phyloP scores from a whole-genome alignment of 1,140 invertebrate species.

The Druon quercuslanigerum region DNA sequence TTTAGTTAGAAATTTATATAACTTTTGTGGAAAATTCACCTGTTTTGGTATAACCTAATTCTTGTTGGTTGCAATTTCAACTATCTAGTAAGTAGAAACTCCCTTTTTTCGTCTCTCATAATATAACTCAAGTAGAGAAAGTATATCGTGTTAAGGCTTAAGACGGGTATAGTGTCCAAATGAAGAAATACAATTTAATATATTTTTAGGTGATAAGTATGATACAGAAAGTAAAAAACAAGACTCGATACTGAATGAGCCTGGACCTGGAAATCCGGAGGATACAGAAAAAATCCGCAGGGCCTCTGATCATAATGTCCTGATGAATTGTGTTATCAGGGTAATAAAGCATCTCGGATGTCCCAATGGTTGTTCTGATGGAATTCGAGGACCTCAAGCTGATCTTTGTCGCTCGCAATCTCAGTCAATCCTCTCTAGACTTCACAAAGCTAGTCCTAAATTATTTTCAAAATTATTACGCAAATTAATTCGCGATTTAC shows the following conservation, averaged over 20 bases:
- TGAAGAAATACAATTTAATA: neutral
- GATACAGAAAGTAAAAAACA: constrained; percentile 75
- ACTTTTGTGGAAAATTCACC: no score
- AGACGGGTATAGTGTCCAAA: neutral
- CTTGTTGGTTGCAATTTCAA: no score
- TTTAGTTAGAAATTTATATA: no score
- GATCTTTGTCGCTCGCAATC: constrained; percentile 93
- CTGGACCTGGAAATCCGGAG: constrained; percentile 64
- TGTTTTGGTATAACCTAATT: no score
- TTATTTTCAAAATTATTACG: constrained; percentile 88
- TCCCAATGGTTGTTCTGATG: constrained; percentile 91
- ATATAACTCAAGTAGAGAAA: no score
- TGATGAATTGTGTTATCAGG: constrained; percentile 77
- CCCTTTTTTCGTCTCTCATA: no score
- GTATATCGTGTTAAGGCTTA: no score
- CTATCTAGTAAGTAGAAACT: no score
- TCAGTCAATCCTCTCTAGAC: constrained; percentile 86
- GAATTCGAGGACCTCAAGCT: constrained; percentile 89
- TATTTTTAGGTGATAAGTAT: constrained; percentile 59
- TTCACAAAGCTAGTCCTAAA: constrained; percentile 82
- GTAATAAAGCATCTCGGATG: constrained; percentile 95
- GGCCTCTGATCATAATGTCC: neutral
- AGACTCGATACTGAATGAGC: constrained; percentile 74
- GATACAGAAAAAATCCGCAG: neutral
- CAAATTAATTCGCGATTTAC: constrained; percentile 85